Conservation (phyloP, 2,888 invertebrate genomes). For the Heliconius ismenius region DNA sequence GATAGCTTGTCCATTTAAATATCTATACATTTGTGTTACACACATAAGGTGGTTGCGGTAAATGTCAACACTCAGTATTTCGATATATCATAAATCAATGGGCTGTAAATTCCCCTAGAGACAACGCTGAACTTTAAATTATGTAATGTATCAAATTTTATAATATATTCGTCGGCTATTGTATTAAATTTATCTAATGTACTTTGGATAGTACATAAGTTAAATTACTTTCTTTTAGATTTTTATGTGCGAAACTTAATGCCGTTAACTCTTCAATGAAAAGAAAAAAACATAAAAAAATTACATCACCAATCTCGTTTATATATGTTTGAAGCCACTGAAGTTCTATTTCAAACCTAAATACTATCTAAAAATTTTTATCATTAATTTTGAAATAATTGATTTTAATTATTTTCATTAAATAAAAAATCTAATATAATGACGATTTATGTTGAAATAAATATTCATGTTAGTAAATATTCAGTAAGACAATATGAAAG, state of each 20-base stretch:
- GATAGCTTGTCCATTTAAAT: constrained; percentile 19
- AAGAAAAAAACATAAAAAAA: too few species aligned
- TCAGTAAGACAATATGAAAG: constrained; percentile 4
- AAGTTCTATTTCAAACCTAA: too few species aligned
- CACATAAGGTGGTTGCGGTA: constrained; percentile 13
- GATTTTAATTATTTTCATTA: too few species aligned
- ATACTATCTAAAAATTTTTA: background rate
- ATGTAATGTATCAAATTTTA: constrained; percentile 15
- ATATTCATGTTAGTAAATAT: background rate
- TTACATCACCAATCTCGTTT: too few species aligned
- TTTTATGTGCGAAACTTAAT: background rate
- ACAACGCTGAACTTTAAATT: constrained; percentile 12
- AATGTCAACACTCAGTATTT: constrained; percentile 24
- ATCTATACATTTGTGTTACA: constrained; percentile 7
- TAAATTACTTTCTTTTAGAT: background rate
- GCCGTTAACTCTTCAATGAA: too few species aligned
- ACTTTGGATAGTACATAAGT: background rate
- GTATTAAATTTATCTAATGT: background rate
- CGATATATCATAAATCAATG: constrained; percentile 23
- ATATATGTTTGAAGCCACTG: too few species aligned
- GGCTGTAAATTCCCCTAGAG: background rate
- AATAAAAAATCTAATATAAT: too few species aligned
- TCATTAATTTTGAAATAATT: background rate
- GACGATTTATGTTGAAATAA: too few species aligned
- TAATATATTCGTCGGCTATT: background rate